These are phyloP conservation scores for Lepidurus packardi DNA, from an alignment of 1,140 invertebrate genomes.

Conservation along the genomic window DNA sequence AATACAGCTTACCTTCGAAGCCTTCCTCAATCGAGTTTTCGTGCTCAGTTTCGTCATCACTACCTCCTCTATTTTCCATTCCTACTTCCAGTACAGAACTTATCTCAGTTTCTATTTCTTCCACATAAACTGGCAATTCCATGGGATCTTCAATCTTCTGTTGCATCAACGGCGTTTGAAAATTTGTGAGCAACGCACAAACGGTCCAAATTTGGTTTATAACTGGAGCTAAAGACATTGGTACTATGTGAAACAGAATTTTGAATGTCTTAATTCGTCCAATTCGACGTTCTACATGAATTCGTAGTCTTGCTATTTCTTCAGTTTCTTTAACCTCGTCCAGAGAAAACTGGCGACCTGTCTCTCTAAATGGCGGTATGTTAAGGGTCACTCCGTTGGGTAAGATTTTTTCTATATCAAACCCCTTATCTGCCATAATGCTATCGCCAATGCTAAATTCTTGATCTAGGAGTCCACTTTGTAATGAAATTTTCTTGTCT, in stretches of 20 bases:
- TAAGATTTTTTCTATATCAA: constrained; percentile 23
- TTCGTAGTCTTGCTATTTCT: neutral
- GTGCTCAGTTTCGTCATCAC: neutral
- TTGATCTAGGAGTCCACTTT: neutral
- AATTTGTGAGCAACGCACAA: neutral
- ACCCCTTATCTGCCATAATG: constrained; percentile 23
- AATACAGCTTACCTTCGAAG: neutral
- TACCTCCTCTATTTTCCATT: neutral
- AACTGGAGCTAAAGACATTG: neutral
- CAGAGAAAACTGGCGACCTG: constrained; percentile 20
- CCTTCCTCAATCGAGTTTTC: neutral
- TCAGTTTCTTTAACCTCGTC: neutral
- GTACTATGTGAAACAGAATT: constrained; percentile 14
- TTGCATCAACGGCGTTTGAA: neutral
- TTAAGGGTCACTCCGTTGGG: constrained; percentile 10
- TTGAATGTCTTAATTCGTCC: neutral
- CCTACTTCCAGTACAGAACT: neutral
- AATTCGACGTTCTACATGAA: constrained; percentile 26
- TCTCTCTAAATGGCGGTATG: neutral
- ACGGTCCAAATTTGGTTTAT: constrained; percentile 27
- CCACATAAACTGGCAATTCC: neutral
- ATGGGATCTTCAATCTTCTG: neutral
- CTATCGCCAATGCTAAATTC: constrained; percentile 22
- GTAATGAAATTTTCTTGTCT: neutral
- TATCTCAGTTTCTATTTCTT: neutral